Evolutionary conservation across 2,888 invertebrate genomes (phyloP).

Genomic region (Himalopsyche anomala): DNA sequence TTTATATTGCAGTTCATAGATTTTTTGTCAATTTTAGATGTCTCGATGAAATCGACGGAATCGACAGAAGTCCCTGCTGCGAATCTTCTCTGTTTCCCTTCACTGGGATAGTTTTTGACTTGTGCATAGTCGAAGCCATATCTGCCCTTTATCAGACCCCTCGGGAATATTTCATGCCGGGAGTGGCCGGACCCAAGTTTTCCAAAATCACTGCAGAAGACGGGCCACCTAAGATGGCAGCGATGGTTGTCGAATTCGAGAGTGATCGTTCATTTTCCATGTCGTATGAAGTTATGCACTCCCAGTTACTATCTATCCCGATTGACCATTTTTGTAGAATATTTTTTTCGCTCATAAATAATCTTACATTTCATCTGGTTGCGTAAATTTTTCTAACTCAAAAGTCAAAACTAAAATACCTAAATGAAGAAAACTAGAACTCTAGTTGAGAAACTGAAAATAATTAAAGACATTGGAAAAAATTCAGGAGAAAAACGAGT

Average conservation of each 20-base stretch:
- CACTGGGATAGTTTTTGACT: conserved; percentile 83
- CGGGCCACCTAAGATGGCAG: conserved; percentile 79
- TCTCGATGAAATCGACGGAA: conserved; percentile 82
- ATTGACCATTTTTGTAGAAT: no score
- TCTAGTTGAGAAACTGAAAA: no score
- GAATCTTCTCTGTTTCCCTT: conserved; percentile 88
- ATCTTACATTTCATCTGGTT: no score
- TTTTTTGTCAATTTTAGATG: conserved; percentile 71
- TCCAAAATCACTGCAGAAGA: conserved; percentile 70
- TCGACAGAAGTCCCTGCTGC: conserved; percentile 89
- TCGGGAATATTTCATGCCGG: conserved; percentile 81
- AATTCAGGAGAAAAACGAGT: no score
- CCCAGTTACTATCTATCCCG: no score
- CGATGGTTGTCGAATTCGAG: conserved; percentile 91
- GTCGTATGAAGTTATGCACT: conserved; percentile 87
- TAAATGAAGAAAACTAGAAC: no score
- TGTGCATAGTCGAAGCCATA: conserved; percentile 88
- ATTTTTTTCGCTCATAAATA: no score
- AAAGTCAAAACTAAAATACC: no score
- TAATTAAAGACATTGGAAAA: no score
- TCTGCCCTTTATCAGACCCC: conserved; percentile 87
- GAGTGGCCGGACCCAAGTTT: conserved; percentile 93
- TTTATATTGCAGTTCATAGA: no score
- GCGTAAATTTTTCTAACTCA: no score
- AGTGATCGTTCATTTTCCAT: conserved; percentile 89